Evolutionary conservation across 2,797 vertebrate species (phyloP).

Genomic region (Chlorospingus flavigularis): DNA sequence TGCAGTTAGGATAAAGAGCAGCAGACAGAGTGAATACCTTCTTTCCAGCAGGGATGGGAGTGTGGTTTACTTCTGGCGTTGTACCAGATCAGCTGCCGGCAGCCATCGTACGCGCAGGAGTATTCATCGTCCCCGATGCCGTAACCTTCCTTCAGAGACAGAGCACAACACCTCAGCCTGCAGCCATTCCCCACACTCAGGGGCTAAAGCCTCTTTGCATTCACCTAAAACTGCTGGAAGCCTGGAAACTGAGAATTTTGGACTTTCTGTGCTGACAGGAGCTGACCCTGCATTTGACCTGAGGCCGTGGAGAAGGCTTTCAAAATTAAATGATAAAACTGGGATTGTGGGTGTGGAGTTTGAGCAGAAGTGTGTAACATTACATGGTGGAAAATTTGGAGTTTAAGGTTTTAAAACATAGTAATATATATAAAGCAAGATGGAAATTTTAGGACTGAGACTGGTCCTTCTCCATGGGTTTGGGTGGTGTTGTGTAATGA

Average conservation of each 20-base stretch:
- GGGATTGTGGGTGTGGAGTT: neutral
- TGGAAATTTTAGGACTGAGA: neutral
- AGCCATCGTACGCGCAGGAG: conserved; percentile 98
- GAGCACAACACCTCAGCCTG: neutral
- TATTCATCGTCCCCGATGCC: conserved; percentile 98
- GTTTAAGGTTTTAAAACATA: neutral
- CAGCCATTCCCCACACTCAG: neutral
- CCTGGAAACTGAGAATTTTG: neutral
- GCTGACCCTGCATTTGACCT: neutral
- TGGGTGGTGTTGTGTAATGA: neutral
- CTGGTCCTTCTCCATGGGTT: neutral
- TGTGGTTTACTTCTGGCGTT: conserved; percentile 99
- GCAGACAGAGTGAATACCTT: conserved; percentile 78
- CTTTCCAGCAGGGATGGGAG: conserved; percentile 96
- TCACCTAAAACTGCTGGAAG: neutral
- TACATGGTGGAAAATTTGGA: neutral
- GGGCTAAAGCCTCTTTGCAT: neutral
- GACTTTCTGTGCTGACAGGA: neutral
- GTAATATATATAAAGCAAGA: neutral
- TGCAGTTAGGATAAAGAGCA: neutral
- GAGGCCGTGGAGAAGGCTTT: neutral
- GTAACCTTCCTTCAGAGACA: conserved; percentile 88
- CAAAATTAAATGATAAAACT: neutral
- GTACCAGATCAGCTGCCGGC: conserved; percentile 99
- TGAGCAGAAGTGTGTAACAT: neutral